Percentiles rank a stretch among this genome's conserved stretches.
Evolutionary conservation across 2,797 vertebrate genomes (phyloP).

Genomic region (Lagorchestes hirsutus): DNA sequence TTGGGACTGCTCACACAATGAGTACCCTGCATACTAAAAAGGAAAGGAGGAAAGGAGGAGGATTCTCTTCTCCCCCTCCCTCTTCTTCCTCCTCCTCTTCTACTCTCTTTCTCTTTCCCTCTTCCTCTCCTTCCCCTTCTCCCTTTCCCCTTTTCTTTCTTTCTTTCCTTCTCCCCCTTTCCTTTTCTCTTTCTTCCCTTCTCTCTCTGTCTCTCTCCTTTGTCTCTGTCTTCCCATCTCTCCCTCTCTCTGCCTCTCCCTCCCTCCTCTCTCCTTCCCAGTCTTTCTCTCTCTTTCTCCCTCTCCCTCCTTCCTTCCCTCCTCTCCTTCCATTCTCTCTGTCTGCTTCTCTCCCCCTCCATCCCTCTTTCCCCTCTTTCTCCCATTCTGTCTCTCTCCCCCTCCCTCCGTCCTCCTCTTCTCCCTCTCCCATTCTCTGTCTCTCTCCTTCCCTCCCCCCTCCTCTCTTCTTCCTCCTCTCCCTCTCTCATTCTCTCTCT

Average conservation of each 20-base stretch:
- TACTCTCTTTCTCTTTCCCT: neutral
- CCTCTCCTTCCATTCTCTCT: no score
- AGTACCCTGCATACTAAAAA: neutral
- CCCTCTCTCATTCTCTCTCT: no score
- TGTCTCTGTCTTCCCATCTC: neutral
- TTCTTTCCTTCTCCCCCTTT: no score
- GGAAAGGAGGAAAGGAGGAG: neutral
- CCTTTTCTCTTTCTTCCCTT: no score
- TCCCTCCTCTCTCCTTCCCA: no score
- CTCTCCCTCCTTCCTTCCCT: no score
- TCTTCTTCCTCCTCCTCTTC: neutral
- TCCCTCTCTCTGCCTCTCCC: no score
- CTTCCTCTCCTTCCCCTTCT: neutral
- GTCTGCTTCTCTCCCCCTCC: no score
- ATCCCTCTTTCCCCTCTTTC: fast-evolving
- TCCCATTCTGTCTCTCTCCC: fast-evolving
- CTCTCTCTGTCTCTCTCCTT: no score
- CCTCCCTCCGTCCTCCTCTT: fast-evolving
- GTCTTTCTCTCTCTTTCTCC: neutral
- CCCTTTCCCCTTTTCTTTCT: neutral
- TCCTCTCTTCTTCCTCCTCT: fast-evolving
- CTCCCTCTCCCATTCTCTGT: fast-evolving
- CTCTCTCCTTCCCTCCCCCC: neutral
- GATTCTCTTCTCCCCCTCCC: neutral
- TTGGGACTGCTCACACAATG: slow-evolving; percentile 10